Base-by-base conservation (phyloP, 2,888 invertebrate species). In the Caenorhabditis sp. region DNA sequence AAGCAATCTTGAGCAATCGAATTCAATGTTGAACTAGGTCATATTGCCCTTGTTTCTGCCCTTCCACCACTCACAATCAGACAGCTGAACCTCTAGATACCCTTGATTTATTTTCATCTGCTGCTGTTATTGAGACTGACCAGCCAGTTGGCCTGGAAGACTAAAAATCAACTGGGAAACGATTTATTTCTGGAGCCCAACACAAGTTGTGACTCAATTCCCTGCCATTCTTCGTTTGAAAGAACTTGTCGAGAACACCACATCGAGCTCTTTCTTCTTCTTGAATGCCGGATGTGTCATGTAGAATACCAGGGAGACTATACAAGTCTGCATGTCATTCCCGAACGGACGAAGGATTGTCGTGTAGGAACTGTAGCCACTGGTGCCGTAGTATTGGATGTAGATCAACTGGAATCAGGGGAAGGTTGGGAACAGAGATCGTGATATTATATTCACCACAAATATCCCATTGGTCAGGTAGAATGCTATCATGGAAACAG, bases 271-370 rank as follows among this genome's bases (percentile, higher is more conserved):
- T 3, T n/a, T 13, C 35, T 11, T 62, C n/a, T 62, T 28, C n/a
- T 28, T n/a, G 51, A 74, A 74, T 9, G 26, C 56, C 1, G 74
- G 74, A 65, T 74, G 74, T 8, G 74, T 74, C 40, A 65, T 6
- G 11, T 74, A 74, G 40, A 74, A 74, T 18, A 65, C 74, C 58
- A 47, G 65, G 32, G 74, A 58, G 37, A 74, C 74, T 13, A 65
- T 51, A 40, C 74, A 74, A 15, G 32, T 47, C 37, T 74, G 74
- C 37, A 74, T 50, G 56, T 74, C 74, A 40, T 74, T 74, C 13
- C 65, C 65, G 37, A 74, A 74, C 8, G 58, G 58, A 3, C 64
- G 44, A 5, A 72, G 8, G 18, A 72, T 64, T 15, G 44, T 56
- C 0, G 50, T 2, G 62, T 56, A 72, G 24, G 72, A 64, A n/a